These are phyloP conservation scores for Aproaerema taeniolella DNA, from an alignment of 2,888 invertebrate genomes.

Conservation along the genomic window DNA sequence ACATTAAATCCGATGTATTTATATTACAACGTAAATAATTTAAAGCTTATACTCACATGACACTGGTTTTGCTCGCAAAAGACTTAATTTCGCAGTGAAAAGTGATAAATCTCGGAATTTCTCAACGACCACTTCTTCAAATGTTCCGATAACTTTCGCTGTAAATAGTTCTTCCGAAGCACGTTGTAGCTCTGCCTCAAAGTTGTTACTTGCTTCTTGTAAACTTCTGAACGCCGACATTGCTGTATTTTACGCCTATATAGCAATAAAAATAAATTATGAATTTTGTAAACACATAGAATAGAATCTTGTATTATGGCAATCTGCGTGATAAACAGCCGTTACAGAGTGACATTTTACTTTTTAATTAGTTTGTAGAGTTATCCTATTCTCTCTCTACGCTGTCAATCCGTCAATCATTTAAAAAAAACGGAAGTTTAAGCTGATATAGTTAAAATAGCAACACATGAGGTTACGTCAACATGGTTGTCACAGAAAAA, in stretches of 20 bases:
- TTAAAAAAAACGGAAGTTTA: too few relatives aligned
- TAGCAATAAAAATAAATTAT: background rate
- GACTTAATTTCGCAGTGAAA: slow-evolving; percentile 48
- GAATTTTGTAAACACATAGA: too few relatives aligned
- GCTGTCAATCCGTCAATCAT: too few relatives aligned
- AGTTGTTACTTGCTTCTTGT: slow-evolving; percentile 41
- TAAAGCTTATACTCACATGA: slow-evolving; percentile 44
- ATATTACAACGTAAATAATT: too few relatives aligned
- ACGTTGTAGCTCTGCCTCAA: slow-evolving; percentile 40
- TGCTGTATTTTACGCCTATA: background rate
- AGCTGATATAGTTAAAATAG: too few relatives aligned
- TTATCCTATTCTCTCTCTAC: too few relatives aligned
- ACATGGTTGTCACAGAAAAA: background rate
- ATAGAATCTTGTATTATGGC: too few relatives aligned
- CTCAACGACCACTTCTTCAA: slow-evolving; percentile 43
- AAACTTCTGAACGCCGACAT: slow-evolving; percentile 52
- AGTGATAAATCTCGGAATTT: slow-evolving; percentile 44
- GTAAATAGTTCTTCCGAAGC: slow-evolving; percentile 37
- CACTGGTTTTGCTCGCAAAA: slow-evolving; percentile 46
- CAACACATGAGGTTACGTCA: too few relatives aligned
- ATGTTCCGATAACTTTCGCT: slow-evolving; percentile 36
- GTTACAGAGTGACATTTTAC: background rate
- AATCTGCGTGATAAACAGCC: too few relatives aligned
- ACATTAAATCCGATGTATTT: too few relatives aligned
- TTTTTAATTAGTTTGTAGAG: too few relatives aligned